Percentiles rank a stretch among this genome's conserved stretches.
Conservation (phyloP, 2,113 vertebrate genomes). For the zebrafish (Danio rerio) region DNA sequence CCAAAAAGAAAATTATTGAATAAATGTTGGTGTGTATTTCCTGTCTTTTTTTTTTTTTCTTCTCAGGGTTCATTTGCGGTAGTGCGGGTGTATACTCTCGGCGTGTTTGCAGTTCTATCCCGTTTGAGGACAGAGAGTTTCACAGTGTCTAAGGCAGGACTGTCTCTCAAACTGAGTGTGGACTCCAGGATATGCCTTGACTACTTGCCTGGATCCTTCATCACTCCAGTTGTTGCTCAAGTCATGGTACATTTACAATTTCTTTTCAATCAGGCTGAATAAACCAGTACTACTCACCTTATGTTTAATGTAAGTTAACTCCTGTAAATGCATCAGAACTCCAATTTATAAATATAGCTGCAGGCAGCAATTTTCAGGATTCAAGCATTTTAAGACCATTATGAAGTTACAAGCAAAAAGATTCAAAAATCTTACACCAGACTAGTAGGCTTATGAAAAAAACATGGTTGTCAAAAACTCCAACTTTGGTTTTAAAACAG, state of each 20-base stretch:
- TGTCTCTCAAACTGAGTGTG: conserved; percentile 78
- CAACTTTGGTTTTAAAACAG: no score
- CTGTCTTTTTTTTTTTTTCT: no score
- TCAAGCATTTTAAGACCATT: no score
- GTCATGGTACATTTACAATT: conserved; percentile 75
- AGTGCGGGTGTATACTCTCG: conserved; percentile 82
- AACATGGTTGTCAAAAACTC: no score
- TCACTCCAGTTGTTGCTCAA: conserved; percentile 77
- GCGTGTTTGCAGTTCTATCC: conserved; percentile 86
- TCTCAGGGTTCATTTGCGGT: conserved; percentile 79
- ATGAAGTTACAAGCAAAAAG: no score
- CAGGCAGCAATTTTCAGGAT: no score
- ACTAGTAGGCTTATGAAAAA: no score
- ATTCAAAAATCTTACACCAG: no score
- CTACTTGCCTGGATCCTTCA: conserved; percentile 82
- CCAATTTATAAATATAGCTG: no score
- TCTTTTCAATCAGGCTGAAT: not conserved
- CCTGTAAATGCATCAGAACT: no score
- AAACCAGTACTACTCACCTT: not conserved
- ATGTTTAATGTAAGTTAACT: no score
- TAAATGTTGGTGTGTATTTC: not conserved
- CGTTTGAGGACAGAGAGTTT: conserved; percentile 85
- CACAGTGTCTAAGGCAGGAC: conserved; percentile 78
- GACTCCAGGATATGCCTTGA: conserved; percentile 82
- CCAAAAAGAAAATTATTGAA: no score